These are phyloP conservation scores for Drosophila paranaensis DNA, from an alignment of 2,888 invertebrate genomes.

Conservation along the genomic window DNA sequence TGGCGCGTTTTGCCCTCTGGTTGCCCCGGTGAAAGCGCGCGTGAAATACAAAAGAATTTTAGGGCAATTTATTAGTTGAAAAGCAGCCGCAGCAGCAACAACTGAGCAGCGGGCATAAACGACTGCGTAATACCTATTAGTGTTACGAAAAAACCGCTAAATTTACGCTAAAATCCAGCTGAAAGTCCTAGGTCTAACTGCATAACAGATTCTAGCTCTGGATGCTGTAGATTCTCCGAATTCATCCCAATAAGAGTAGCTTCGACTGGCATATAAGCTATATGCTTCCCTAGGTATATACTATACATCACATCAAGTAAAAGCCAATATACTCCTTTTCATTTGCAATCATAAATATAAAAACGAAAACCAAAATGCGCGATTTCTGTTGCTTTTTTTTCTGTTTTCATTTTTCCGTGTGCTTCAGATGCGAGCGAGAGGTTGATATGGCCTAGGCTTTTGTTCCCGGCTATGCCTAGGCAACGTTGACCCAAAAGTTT, in stretches of 20 bases:
- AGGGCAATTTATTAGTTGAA: conserved; percentile 76
- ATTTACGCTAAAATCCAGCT: background rate
- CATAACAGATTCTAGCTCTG: background rate
- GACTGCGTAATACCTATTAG: background rate
- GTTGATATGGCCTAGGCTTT: conserved; percentile 37
- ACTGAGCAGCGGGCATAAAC: background rate
- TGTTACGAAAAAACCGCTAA: background rate
- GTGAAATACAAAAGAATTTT: conserved; percentile 77
- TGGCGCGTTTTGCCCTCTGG: conserved; percentile 10
- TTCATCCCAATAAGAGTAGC: no score
- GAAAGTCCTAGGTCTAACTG: background rate
- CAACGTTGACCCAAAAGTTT: conserved; percentile 35
- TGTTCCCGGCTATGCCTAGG: conserved; percentile 27
- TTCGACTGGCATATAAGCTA: no score
- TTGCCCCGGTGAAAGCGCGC: conserved; percentile 72
- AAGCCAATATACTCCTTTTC: background rate
- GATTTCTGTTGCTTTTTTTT: conserved; percentile 26
- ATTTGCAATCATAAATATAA: no score
- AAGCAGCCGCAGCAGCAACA: no score
- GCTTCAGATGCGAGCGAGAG: conserved; percentile 25
- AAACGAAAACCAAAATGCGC: conserved; percentile 47
- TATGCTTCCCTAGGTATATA: no score
- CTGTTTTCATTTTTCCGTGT: background rate
- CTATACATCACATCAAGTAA: no score
- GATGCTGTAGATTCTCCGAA: background rate